These are phyloP conservation scores for Volucella inflata DNA, from an alignment of 2,888 invertebrate species.

Conservation along the genomic window DNA sequence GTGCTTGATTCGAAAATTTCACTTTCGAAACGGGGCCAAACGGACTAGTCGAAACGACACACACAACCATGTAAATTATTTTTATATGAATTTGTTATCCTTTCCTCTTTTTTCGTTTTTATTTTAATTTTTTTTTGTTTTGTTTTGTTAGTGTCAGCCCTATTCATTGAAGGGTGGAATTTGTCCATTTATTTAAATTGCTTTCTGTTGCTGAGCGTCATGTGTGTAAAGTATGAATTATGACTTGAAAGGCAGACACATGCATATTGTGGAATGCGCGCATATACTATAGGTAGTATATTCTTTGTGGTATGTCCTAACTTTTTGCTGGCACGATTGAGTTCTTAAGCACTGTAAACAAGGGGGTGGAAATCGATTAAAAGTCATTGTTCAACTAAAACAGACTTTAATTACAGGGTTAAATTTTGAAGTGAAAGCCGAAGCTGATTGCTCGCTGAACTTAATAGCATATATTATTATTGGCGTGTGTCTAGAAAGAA, in stretches of 20 bases:
- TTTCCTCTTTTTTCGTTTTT: neutral
- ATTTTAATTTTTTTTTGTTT: constrained; percentile 12
- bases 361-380: constrained; percentile 72
- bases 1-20: constrained; percentile 74
- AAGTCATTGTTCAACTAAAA: constrained; percentile 26
- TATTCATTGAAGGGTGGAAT: constrained; percentile 63
- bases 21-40: constrained; percentile 54
- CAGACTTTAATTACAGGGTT: constrained; percentile 31
- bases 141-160: neutral
- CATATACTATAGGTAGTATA: constrained; percentile 7
- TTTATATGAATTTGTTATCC: constrained; percentile 61
- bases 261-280: constrained; percentile 30
- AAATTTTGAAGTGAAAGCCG: constrained; percentile 32
- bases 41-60: neutral
- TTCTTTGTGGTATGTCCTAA: constrained; percentile 4
- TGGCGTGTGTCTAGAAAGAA: too few relatives aligned
- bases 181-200: constrained; percentile 72
- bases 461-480: constrained; percentile 7
- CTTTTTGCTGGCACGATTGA: constrained; percentile 16
- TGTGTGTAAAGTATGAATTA: constrained; percentile 70
- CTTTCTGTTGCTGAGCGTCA: constrained; percentile 35
- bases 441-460: constrained; percentile 34
- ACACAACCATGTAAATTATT: constrained; percentile 42
- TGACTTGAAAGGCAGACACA: constrained; percentile 43
- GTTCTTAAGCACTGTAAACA: constrained; percentile 40